Base-by-base conservation (phyloP, 2,113 vertebrate species). In the Channa maculata region DNA sequence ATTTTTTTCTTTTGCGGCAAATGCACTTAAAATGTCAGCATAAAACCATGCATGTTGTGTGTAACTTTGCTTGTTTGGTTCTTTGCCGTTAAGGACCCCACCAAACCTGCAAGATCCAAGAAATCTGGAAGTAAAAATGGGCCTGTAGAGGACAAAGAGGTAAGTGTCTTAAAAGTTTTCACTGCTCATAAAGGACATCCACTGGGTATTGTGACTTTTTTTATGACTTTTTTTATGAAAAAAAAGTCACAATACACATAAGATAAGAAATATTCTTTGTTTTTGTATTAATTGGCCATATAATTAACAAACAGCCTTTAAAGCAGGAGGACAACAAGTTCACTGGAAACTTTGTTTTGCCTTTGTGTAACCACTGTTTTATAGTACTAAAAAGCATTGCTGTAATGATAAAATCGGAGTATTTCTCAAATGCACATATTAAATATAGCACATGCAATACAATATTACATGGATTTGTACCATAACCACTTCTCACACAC, bases 91-190 rank as follows among this genome's bases (percentile, higher is more conserved):
- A 71, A 97, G 97, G 96, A 97, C 84, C 92, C 93, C 91, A 88
- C 94, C 65, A 97, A 96, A 92, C 87, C 94, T 75, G 94, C 91
- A 37, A 98, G 95, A 91, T 93, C 94, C 77, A 95, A 94, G 34
- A 96, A 96, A 93, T 93, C 85, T 81, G 88, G 92, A 83, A 88
- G 86, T 65, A 97, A 96, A 95, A 96, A 97, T 88, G 96, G 94
- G 55, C 95, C 94, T 91, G 93, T 95, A 54, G 88, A 93, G 57
- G 95, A 97, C 51, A 84, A 95, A 54, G 96, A 97, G 87, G 96
- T 98, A 94, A 80, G 85, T 78, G 10, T 60, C 62, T 6, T 61
- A 34, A 0, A 64, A 79, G 39, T 69, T 86, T 50, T 58, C 6
- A 33, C 6, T 46, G 15, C 61, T 0, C 36, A 52, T 14, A 50